Evolutionary conservation across 2,888 invertebrate genomes (phyloP).

Genomic region (Melanotus villosus): DNA sequence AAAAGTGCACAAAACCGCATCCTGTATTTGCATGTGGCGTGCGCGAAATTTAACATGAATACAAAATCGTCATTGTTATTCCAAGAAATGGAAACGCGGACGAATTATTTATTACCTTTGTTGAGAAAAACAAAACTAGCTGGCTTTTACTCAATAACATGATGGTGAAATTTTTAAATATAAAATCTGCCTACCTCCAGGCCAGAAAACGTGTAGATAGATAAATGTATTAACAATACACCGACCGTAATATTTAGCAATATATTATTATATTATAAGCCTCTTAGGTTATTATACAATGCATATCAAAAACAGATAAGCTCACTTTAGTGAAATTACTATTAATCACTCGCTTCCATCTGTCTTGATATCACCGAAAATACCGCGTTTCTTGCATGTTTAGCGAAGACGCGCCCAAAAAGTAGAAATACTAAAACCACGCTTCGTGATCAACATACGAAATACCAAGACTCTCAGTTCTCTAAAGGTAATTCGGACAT

Average conservation of each 20-base stretch:
- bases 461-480: slow-evolving; percentile 11
- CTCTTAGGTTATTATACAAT: not conserved
- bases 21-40: not conserved
- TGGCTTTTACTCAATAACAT: not conserved
- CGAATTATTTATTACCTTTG: not conserved
- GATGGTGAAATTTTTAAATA: not conserved
- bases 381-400: not conserved
- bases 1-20: not conserved
- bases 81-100: not conserved
- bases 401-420: slow-evolving; percentile 7
- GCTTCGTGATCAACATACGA: slow-evolving; percentile 5
- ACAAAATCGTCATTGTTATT: slow-evolving; percentile 6
- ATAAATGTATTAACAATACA: no score
- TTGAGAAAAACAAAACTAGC: not conserved
- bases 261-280: not conserved
- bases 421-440: not conserved
- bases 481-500: not conserved
- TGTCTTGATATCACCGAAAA: not conserved
- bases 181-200: not conserved
- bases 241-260: no score
- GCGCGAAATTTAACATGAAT: not conserved
- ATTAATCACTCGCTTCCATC: slow-evolving; percentile 2
- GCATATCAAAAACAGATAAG: not conserved
- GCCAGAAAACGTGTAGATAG: no score
- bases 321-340: not conserved